Conservation (phyloP, 1,140 invertebrate genomes). For the Campodea augens region DNA sequence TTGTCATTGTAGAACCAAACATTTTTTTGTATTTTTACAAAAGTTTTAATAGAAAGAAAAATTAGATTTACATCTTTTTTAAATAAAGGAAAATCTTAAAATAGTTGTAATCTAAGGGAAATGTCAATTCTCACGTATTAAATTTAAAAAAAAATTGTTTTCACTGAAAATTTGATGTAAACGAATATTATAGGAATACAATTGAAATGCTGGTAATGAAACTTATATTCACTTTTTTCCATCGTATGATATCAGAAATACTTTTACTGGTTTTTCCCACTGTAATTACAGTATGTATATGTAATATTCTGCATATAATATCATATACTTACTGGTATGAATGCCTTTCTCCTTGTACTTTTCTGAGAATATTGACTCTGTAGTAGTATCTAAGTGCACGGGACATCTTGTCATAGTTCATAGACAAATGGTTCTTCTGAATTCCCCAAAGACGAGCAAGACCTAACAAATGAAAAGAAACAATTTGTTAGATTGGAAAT, state of each 20-base stretch:
- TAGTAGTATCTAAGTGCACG: conserved; percentile 93
- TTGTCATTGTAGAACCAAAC: too few relatives aligned
- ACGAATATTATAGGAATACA: too few relatives aligned
- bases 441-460: conserved; percentile 93
- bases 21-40: too few relatives aligned
- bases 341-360: conserved; percentile 91
- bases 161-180: too few relatives aligned
- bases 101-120: neutral
- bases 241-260: too few relatives aligned
- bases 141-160: conserved; percentile 7
- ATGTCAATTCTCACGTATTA: neutral
- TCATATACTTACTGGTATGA: conserved; percentile 92
- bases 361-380: conserved; percentile 88
- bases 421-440: conserved; percentile 95
- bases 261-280: too few relatives aligned
- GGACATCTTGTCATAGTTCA: conserved; percentile 99
- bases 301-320: too few relatives aligned
- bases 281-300: too few relatives aligned
- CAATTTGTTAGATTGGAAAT: neutral
- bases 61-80: too few relatives aligned
- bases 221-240: too few relatives aligned
- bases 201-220: too few relatives aligned
- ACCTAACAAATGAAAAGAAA: conserved; percentile 20
- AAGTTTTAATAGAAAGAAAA: too few relatives aligned
- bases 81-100: neutral